phyloP scores from a whole-genome alignment of 1,140 invertebrate species.

The Megathymus violae region DNA sequence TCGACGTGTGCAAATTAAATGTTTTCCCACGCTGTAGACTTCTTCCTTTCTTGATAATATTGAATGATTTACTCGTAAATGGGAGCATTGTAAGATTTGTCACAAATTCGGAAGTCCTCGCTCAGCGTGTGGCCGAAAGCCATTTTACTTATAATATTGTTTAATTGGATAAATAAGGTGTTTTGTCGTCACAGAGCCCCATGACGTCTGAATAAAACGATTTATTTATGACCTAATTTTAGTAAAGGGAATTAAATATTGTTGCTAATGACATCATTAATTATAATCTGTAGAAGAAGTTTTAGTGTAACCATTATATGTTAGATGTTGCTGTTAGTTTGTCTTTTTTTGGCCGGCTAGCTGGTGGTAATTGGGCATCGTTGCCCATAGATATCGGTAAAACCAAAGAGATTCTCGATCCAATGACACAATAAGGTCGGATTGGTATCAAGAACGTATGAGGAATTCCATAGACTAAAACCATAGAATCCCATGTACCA shows the following conservation, averaged over 20 bases:
- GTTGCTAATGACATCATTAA: not conserved
- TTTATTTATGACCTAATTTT: constrained; percentile 7
- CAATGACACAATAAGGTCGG: no score
- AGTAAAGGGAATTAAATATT: not conserved
- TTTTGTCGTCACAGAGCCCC: constrained; percentile 29
- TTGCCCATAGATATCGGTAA: no score
- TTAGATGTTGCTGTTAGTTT: no score
- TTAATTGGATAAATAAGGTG: constrained; percentile 46
- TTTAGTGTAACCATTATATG: no score
- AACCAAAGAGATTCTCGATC: no score
- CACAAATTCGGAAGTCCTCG: constrained; percentile 53
- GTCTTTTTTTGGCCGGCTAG: no score
- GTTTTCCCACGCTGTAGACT: constrained; percentile 53
- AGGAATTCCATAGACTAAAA: no score
- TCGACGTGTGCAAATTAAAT: constrained; percentile 50
- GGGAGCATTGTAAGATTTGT: constrained; percentile 34
- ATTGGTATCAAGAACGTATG: no score
- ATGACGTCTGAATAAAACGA: constrained; percentile 12
- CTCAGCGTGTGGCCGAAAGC: constrained; percentile 44
- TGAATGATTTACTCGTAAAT: not conserved
- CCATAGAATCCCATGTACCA: no score
- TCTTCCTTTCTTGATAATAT: not conserved
- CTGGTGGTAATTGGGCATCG: no score
- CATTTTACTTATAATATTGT: constrained; percentile 31
- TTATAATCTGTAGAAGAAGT: not conserved